Evolutionary conservation across 1,140 invertebrate genomes (phyloP), one percentile per base, ranked within the genome.

Genomic region (Diplogasteroides magnus): DNA sequence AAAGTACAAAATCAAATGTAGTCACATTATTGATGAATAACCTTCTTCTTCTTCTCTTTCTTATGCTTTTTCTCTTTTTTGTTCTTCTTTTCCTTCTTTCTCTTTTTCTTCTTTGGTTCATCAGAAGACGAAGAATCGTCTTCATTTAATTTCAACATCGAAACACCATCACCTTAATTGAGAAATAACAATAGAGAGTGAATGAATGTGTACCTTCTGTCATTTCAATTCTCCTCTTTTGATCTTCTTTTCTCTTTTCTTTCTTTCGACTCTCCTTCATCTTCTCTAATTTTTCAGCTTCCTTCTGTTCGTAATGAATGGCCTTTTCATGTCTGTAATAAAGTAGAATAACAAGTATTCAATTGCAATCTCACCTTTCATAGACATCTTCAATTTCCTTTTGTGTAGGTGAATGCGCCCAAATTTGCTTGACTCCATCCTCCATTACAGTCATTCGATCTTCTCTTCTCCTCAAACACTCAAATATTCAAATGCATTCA

Each of bases 361-460:
- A n/a, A n/a, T n/a, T n/a, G n/a, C n/a, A n/a, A n/a, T n/a, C 48
- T 68, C 60, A 57, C 31, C 29, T 25, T 60, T 59, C 60, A n/a
- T 76, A 71, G n/a, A 57, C 58, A 28, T 63, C 32, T 56, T 72
- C 29, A 15, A 81, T 72, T 31, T 82, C 79, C 14, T 56, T 31
- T 60, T 77, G 76, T 19, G 77, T 73, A 1, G 79, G 79, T 25
- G 79, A 81, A 23, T 62, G 48, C 2, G 73, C 79, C 79, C 79
- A 81, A 60, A 83, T 71, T 2, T 57, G 56, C 0, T 64, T 13
- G 3, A 74, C 26, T 6, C 81, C 79, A 25, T 61, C 25, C 23
- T 61, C 37, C 14, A 71, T 71, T 25, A 77, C 55, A n/a, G 67
- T 27, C 58, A 77, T 73, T 55, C 79, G 76, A 3, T 75, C 64